Percentiles rank a stretch among this genome's conserved stretches.
Conservation (phyloP, 2,113 vertebrate genomes). For the Irena cyanogastra region DNA sequence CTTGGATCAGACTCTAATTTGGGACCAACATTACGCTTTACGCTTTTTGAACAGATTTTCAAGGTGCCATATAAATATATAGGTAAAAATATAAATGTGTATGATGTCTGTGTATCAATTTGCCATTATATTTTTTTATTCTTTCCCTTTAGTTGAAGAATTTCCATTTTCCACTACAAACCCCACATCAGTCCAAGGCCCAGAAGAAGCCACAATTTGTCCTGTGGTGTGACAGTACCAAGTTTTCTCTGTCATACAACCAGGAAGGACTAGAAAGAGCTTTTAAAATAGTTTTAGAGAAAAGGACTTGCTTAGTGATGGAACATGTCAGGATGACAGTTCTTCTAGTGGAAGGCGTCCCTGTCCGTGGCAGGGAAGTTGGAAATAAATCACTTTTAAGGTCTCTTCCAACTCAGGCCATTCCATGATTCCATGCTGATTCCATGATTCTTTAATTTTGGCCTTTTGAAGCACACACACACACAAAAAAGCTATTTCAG, state of each 20-base stretch:
- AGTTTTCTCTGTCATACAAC: neutral
- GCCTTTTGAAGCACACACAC: neutral
- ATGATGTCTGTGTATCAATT: neutral
- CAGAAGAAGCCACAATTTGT: neutral
- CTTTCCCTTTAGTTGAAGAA: neutral
- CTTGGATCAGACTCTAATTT: neutral
- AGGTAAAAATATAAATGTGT: neutral
- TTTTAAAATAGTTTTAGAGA: neutral
- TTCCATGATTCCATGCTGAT: neutral
- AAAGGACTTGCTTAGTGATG: neutral
- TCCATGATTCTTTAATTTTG: neutral
- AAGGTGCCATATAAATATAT: neutral
- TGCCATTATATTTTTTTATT: neutral
- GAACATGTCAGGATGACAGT: neutral
- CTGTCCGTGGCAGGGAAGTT: neutral
- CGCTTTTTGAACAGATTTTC: neutral
- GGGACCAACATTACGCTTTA: neutral
- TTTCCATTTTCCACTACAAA: neutral
- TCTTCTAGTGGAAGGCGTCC: neutral
- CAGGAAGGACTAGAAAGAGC: neutral
- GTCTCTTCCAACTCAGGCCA: neutral
- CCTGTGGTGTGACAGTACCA: neutral
- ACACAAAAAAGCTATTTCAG: neutral
- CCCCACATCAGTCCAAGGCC: neutral
- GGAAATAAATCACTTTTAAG: neutral